phyloP scores from a whole-genome alignment of 2,113 vertebrate species.

The Oncorhynchus mykiss region DNA sequence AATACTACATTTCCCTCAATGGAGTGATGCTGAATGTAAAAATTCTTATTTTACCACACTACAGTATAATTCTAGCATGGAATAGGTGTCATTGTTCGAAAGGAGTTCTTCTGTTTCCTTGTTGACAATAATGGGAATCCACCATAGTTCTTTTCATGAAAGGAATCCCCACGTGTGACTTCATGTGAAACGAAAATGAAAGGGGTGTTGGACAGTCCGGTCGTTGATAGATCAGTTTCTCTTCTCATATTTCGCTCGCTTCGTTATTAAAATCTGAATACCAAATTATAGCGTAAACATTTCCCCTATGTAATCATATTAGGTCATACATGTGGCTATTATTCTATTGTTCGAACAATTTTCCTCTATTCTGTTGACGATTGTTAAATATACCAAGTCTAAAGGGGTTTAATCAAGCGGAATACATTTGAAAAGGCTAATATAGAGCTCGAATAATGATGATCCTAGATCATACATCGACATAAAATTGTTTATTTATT shows the following conservation, averaged over 20 bases:
- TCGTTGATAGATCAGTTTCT: not conserved
- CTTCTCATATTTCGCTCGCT: not conserved
- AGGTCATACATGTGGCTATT: not conserved
- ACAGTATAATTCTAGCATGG: not conserved
- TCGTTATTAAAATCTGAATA: not conserved
- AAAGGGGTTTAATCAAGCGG: not conserved
- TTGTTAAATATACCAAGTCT: not conserved
- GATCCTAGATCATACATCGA: not conserved
- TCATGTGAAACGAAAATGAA: slow-evolving; percentile 12
- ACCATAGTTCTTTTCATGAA: not conserved
- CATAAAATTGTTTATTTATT: no score
- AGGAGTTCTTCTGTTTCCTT: not conserved
- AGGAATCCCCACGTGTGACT: slow-evolving; percentile 47
- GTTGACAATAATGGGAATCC: not conserved
- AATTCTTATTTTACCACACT: no score
- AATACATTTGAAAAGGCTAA: not conserved
- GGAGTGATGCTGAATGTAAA: no score
- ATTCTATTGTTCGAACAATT: not conserved
- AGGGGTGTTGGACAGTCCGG: not conserved
- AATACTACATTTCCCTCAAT: no score
- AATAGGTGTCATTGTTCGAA: not conserved
- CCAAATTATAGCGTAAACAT: not conserved
- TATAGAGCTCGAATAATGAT: not conserved
- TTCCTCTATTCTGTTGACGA: not conserved
- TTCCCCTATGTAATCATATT: not conserved